These are phyloP conservation scores for Tetragnatha montana DNA, from an alignment of 2,888 invertebrate species.

Conservation along the genomic window DNA sequence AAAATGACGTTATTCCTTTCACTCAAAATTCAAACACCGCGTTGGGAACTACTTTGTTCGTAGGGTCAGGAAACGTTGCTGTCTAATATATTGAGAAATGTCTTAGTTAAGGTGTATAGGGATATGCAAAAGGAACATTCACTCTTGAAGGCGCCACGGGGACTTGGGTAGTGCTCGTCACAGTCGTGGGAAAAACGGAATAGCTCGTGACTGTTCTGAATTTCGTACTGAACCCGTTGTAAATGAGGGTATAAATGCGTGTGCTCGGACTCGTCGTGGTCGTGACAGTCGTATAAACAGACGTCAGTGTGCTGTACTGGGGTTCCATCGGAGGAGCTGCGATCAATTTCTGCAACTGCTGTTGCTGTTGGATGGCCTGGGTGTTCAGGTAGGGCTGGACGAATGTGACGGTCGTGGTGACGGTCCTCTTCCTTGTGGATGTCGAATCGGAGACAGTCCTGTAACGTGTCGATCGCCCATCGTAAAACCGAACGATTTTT, in stretches of 20 bases:
- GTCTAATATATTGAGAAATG: too few species aligned
- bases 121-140: slow-evolving; percentile 60
- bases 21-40: too few species aligned
- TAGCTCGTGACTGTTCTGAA: slow-evolving; percentile 73
- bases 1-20: too few species aligned
- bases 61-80: too few species aligned
- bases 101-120: slow-evolving; percentile 32
- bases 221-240: slow-evolving; percentile 73
- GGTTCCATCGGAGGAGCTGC: slow-evolving; percentile 72
- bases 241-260: slow-evolving; percentile 73
- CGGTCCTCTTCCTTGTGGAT: slow-evolving; percentile 70
- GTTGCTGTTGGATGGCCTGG: slow-evolving; percentile 70
- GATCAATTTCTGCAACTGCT: slow-evolving; percentile 71
- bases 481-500: slow-evolving; percentile 72
- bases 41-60: too few species aligned
- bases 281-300: slow-evolving; percentile 69
- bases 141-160: slow-evolving; percentile 51
- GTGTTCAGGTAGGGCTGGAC: slow-evolving; percentile 72
- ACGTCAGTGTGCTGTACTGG: slow-evolving; percentile 72
- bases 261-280: slow-evolving; percentile 71
- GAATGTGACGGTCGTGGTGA: slow-evolving; percentile 72
- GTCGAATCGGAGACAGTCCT: slow-evolving; percentile 72
- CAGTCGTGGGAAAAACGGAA: slow-evolving; percentile 71
- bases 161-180: slow-evolving; percentile 69
- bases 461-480: slow-evolving; percentile 72